Conservation (phyloP, 2,888 invertebrate genomes). For the Agrenia bidenticulata region DNA sequence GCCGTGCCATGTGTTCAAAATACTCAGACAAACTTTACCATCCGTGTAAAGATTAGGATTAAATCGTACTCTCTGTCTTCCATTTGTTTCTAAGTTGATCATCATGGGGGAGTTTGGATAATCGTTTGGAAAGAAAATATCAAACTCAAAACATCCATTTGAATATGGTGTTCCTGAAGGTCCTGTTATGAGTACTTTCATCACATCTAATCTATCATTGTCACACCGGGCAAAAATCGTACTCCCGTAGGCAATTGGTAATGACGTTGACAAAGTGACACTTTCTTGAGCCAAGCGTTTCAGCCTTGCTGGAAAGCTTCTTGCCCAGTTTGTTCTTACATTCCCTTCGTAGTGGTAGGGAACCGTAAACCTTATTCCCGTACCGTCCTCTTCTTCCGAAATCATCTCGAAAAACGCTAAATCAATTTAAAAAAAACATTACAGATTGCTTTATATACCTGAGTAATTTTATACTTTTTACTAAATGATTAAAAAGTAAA, state of each 20-base stretch:
- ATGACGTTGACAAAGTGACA: constrained; percentile 85
- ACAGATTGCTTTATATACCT: constrained; percentile 2
- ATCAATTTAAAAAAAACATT: constrained; percentile 37
- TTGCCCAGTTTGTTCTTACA: constrained; percentile 80
- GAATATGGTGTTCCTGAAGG: constrained; percentile 90
- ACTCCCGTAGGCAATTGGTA: constrained; percentile 89
- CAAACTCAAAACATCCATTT: constrained; percentile 87
- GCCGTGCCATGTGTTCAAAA: constrained; percentile 95
- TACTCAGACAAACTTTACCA: constrained; percentile 92
- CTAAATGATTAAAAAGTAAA: too few species aligned
- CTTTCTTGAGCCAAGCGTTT: constrained; percentile 93
- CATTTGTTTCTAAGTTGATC: constrained; percentile 76
- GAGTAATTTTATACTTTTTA: too few species aligned
- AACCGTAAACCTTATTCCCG: constrained; percentile 76
- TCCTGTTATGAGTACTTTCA: constrained; percentile 81
- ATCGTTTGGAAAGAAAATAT: constrained; percentile 79
- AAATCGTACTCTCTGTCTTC: constrained; percentile 82
- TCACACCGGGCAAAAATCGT: constrained; percentile 90
- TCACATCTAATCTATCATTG: constrained; percentile 88
- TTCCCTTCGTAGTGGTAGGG: constrained; percentile 88
- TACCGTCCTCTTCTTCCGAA: constrained; percentile 67
- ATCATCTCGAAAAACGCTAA: constrained; percentile 91
- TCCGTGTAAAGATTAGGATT: constrained; percentile 94
- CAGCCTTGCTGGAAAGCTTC: constrained; percentile 81
- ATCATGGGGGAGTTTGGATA: constrained; percentile 79